Evolutionary conservation across 64 coral and sea anemone species (phyloP), one percentile per base, ranked within the genome.

Genomic region (Catalaphyllia jardinei): DNA sequence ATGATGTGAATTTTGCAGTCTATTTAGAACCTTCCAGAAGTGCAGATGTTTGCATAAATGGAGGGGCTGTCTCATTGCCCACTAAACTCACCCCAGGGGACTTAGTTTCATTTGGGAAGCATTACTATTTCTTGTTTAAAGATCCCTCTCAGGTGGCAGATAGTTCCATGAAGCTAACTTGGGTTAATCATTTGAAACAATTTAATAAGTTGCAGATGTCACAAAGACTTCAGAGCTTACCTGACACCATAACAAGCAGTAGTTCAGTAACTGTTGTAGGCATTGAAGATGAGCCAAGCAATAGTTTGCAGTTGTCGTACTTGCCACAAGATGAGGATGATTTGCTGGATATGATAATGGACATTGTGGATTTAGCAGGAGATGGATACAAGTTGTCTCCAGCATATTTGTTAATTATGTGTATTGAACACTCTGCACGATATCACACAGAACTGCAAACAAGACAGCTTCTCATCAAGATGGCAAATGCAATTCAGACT

Each of bases 51-150:
- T 83, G 73, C 30, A 73, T 99, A 31, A 99, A 95, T 87, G 93
- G 97, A 49, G 60, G 69, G 20, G 39, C 91, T 76, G 82, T 95
- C 28, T 71, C 42, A 4, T 87, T 75, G 51, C 50, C 77, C 39
- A 88, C 80, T 31, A 91, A 95, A 67, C 88, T 99, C 0, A 51
- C 28, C 61, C 93, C 97, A 31, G 97, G 97, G 24, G 97, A 99
- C 59, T 35, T 99, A 27, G 57, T 99, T 62, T 82, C 84, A 31
- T 79, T 99, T 89, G 97, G 97, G 27, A 62, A 82, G 25, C 89
- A 95, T 80, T 99, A 99, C n/a, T 82, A 93, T 11, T 99, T 93
- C 42, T 72, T 99, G 52, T 99, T 93, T 78, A 99, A 99, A 79
- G 97, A 99, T 89, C 91, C 97, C 16, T 91, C 91, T 17, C 93